phyloP scores from a whole-genome alignment of 2,888 invertebrate species.

The Drosophila ezoana region DNA sequence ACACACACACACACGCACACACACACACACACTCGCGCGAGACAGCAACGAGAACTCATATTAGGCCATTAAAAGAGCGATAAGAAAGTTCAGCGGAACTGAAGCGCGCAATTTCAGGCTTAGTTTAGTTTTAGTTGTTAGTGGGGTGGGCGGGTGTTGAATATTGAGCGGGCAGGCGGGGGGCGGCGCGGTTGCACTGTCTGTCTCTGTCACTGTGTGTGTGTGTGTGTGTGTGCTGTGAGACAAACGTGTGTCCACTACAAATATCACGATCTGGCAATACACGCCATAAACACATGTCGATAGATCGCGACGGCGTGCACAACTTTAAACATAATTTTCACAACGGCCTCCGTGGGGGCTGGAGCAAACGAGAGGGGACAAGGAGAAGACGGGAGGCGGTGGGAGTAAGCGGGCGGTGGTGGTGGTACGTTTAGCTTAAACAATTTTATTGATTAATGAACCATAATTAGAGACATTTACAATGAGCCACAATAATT shows the following conservation, averaged over 20 bases:
- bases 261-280: constrained; percentile 76
- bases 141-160: not conserved
- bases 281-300: constrained; percentile 70
- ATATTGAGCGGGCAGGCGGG: not conserved
- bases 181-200: not conserved
- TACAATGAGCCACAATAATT: constrained; percentile 83
- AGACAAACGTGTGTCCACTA: constrained; percentile 75
- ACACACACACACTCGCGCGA: constrained; percentile 3
- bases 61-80: constrained; percentile 80
- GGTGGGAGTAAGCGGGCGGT: not conserved
- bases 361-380: not conserved
- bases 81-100: constrained; percentile 81
- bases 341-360: constrained; percentile 28
- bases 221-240: constrained; percentile 3
- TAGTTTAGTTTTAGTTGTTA: constrained; percentile 65
- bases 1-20: constrained; percentile 17
- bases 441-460: constrained; percentile 85
- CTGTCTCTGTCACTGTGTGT: constrained; percentile 11
- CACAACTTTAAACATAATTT: constrained; percentile 72
- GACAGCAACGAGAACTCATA: constrained; percentile 63
- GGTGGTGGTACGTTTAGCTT: constrained; percentile 34
- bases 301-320: constrained; percentile 69
- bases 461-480: constrained; percentile 85
- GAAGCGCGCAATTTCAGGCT: constrained; percentile 79
- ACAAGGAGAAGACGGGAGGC: not conserved